phyloP scores from a whole-genome alignment of 2,113 vertebrate genomes.

The Leucoraja erinaceus region DNA sequence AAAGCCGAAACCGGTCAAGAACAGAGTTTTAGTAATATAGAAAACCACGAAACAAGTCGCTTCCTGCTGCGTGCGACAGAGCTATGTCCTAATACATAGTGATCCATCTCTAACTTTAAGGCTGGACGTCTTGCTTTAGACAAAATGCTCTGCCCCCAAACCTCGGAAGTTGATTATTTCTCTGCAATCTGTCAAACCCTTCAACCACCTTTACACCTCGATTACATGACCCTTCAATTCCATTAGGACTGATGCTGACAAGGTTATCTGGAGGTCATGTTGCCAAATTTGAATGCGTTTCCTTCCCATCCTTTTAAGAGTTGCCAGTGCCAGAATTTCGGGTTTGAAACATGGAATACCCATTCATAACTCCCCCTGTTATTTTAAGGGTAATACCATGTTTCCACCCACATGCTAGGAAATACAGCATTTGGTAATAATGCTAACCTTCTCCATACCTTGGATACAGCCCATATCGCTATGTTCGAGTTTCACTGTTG shows the following conservation, averaged over 20 bases:
- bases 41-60: too few species aligned
- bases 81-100: too few species aligned
- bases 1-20: too few species aligned
- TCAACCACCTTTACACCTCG: background rate
- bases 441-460: background rate
- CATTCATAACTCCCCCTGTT: background rate
- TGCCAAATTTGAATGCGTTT: background rate
- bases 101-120: background rate
- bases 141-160: too few species aligned
- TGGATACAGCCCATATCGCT: background rate
- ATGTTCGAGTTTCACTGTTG: background rate
- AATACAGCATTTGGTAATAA: background rate
- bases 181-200: background rate
- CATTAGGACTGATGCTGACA: background rate
- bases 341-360: background rate
- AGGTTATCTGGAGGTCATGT: background rate
- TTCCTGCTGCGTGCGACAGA: background rate
- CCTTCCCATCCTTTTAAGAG: background rate
- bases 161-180: background rate
- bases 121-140: background rate
- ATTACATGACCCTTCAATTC: background rate
- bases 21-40: too few species aligned
- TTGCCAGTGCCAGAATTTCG: background rate
- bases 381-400: background rate
- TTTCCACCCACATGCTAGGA: background rate